Evolutionary conservation across 2,888 invertebrate species (phyloP).

Genomic region (Acholoe squamosa): DNA sequence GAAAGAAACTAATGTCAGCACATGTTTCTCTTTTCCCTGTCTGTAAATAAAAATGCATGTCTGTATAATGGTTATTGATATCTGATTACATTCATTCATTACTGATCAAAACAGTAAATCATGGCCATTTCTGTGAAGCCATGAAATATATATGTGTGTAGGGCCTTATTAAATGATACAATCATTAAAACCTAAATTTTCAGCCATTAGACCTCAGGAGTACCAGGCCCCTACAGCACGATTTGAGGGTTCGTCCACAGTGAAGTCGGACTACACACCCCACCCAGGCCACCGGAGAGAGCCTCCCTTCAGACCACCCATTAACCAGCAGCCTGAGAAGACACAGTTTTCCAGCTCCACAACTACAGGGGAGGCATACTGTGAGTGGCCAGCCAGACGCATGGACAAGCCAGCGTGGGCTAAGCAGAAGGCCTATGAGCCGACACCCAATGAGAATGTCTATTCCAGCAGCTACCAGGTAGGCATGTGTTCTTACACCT

Average conservation of each 20-base stretch:
- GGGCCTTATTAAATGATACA: too few species aligned
- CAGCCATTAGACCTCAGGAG: conserved; percentile 35
- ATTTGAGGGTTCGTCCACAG: conserved; percentile 63
- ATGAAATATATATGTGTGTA: too few species aligned
- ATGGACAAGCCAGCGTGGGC: conserved; percentile 63
- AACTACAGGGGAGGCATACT: conserved; percentile 53
- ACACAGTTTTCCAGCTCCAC: conserved; percentile 62
- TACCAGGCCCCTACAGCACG: conserved; percentile 32
- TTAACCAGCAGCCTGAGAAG: conserved; percentile 19
- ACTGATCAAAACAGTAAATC: too few species aligned
- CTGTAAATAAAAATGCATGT: too few species aligned
- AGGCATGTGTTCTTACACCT: background rate
- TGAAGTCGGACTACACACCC: conserved; percentile 64
- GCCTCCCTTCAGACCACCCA: conserved; percentile 59
- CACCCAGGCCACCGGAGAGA: conserved; percentile 43
- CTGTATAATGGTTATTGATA: too few species aligned
- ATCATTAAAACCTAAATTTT: background rate
- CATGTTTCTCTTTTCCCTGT: too few species aligned
- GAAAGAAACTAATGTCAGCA: too few species aligned
- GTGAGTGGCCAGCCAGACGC: conserved; percentile 60
- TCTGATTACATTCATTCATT: too few species aligned
- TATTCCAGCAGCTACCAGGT: conserved; percentile 57
- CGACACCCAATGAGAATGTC: background rate
- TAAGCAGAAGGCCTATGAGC: conserved; percentile 61
- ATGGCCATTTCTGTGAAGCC: too few species aligned